phyloP scores from a whole-genome alignment of 2,888 invertebrate species.

The Cerceris ruficornis region DNA sequence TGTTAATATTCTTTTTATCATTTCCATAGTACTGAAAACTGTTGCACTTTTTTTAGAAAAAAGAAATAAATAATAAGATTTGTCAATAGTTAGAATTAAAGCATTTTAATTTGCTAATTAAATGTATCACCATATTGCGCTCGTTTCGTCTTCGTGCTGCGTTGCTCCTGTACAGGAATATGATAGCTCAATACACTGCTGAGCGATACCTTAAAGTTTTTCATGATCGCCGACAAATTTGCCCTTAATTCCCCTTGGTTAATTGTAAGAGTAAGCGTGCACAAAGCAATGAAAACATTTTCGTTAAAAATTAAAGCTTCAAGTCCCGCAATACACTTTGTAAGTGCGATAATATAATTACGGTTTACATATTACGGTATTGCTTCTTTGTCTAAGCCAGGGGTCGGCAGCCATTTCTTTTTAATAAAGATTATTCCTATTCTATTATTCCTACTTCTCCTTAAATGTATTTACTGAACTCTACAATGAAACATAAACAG shows the following conservation, averaged over 20 bases:
- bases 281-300: slow-evolving; percentile 42
- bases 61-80: neutral
- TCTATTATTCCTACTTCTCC: too few species aligned
- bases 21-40: too few species aligned
- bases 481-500: too few species aligned
- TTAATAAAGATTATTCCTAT: too few species aligned
- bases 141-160: slow-evolving; percentile 74
- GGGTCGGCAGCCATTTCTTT: too few species aligned
- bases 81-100: neutral
- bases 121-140: slow-evolving; percentile 74
- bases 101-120: slow-evolving; percentile 10
- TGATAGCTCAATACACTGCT: slow-evolving; percentile 80
- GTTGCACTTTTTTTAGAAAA: neutral
- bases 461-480: too few species aligned
- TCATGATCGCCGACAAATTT: slow-evolving; percentile 68
- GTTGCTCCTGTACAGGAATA: slow-evolving; percentile 75
- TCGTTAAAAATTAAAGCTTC: slow-evolving; percentile 13
- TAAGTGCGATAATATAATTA: too few species aligned
- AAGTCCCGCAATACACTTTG: neutral
- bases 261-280: slow-evolving; percentile 67
- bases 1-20: too few species aligned
- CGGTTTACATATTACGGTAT: too few species aligned
- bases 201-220: slow-evolving; percentile 78
- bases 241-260: slow-evolving; percentile 68
- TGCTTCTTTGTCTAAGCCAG: too few species aligned